A percentile compares a stretch with the other conserved stretches of the same genome.
These are phyloP conservation scores for Eumacrocentrus americanus DNA, from an alignment of 2,888 invertebrate species.

Conservation along the genomic window DNA sequence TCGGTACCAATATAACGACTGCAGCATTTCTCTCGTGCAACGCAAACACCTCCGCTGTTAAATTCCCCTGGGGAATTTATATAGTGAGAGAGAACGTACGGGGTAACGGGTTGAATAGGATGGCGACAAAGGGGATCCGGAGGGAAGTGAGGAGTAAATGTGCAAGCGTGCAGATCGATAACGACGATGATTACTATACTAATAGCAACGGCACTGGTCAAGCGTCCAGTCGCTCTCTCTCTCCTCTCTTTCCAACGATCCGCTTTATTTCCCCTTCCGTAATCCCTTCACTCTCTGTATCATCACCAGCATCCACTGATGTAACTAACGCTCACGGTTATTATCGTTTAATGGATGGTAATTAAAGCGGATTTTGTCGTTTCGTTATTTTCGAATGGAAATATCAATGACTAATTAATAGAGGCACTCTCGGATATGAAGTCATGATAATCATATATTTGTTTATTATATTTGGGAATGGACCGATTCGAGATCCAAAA, in stretches of 20 bases:
- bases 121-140: slow-evolving; percentile 25
- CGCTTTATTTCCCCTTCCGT: too few relatives aligned
- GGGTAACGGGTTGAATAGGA: slow-evolving; percentile 16
- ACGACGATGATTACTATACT: slow-evolving; percentile 40
- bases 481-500: too few relatives aligned
- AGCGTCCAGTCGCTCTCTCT: neutral
- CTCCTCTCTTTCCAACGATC: neutral
- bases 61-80: neutral
- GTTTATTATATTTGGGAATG: too few relatives aligned
- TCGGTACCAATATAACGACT: slow-evolving; percentile 44
- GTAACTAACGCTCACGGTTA: too few relatives aligned
- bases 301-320: too few relatives aligned
- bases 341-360: too few relatives aligned
- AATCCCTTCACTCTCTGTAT: too few relatives aligned
- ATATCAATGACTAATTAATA: too few relatives aligned
- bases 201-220: slow-evolving; percentile 30
- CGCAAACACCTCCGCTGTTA: slow-evolving; percentile 13
- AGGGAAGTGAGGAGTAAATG: slow-evolving; percentile 31
- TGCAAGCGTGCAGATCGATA: slow-evolving; percentile 35
- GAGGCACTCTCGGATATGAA: too few relatives aligned
- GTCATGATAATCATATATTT: too few relatives aligned
- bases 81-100: neutral
- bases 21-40: slow-evolving; percentile 31
- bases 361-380: too few relatives aligned
- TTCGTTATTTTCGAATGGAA: too few relatives aligned